Evolutionary conservation across 2,888 invertebrate genomes (phyloP), one percentile per base, ranked within the genome.

Genomic region (Eucera pruinosa): DNA sequence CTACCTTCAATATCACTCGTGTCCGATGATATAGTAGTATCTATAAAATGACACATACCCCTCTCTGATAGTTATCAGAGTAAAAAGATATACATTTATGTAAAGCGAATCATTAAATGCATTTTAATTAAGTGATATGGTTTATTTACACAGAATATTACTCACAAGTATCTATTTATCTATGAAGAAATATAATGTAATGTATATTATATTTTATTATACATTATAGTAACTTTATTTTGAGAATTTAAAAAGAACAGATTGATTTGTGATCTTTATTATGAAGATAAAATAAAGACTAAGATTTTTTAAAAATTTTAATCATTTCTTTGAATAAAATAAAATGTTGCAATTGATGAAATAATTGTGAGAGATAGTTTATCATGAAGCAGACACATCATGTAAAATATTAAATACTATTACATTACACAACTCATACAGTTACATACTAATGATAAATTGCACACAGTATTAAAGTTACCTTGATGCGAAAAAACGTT

Each of bases 1-100:
- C 92, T 87, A 33, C 90, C 91, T 74, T 92, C 92, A 20, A 91
- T 90, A 36, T 92, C 92, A 64, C 92, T 92, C 7, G 91, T 91
- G 52, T 92, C 92, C 9, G 92, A 92, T 11, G 92, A 92, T 71
- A 91, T 78, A 11, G 92, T 91, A 45, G 91, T 90, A 83, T 92
- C 92, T 91, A 73, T 11, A 74, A 76, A 73, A 33, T 60, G 36
- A 27, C 48, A 68, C 30, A 78, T 55, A 33, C 41, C 79, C 15
- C 43, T 79, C 65, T 80, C 65, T 78, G 30, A 74, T 58, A 62
- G 27, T 57, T 36, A 71, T 66, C 60, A 74, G 36, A 80, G 27
- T 78, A 30, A 48, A 33, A 60, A 60, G 6, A 73, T 55, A 43
- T 18, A 61, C 15, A 54, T 43, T 57, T 72, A 52, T 52, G 11